These are phyloP conservation scores for Lepidochitona cinerea DNA, from an alignment of 2,888 invertebrate species.

Conservation along the genomic window DNA sequence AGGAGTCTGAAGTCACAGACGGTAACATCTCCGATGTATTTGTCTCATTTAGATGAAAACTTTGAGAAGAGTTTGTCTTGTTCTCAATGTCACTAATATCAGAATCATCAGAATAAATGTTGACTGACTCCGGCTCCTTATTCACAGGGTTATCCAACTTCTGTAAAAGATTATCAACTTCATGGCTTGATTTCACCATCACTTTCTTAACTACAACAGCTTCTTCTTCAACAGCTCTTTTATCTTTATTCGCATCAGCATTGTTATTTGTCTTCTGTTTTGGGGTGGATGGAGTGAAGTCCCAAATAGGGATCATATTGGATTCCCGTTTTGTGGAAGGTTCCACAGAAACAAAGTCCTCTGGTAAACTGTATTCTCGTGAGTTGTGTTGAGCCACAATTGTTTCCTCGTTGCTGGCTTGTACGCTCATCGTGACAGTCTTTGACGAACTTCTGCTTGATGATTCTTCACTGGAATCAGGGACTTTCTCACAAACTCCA, in stretches of 20 bases:
- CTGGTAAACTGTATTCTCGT: not conserved
- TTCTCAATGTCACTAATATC: not conserved
- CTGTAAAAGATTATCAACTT: not conserved
- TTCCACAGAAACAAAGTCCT: not conserved
- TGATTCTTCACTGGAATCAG: no score
- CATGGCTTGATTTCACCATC: not conserved
- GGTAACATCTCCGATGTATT: not conserved
- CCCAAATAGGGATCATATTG: no score
- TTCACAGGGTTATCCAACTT: not conserved
- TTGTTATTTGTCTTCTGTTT: not conserved
- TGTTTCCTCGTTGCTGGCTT: not conserved
- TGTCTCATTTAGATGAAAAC: not conserved
- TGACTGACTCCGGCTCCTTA: not conserved
- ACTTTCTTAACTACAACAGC: not conserved
- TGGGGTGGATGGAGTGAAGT: no score
- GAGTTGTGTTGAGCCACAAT: not conserved
- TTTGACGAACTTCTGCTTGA: no score
- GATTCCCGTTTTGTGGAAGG: not conserved
- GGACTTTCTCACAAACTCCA: no score
- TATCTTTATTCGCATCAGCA: not conserved
- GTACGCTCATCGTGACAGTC: not conserved
- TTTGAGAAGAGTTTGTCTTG: not conserved
- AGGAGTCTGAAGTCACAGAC: not conserved
- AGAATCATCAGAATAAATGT: not conserved
- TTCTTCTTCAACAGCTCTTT: not conserved